phyloP scores from a whole-genome alignment of 2,113 vertebrate genomes.

The Sorex araneus region DNA sequence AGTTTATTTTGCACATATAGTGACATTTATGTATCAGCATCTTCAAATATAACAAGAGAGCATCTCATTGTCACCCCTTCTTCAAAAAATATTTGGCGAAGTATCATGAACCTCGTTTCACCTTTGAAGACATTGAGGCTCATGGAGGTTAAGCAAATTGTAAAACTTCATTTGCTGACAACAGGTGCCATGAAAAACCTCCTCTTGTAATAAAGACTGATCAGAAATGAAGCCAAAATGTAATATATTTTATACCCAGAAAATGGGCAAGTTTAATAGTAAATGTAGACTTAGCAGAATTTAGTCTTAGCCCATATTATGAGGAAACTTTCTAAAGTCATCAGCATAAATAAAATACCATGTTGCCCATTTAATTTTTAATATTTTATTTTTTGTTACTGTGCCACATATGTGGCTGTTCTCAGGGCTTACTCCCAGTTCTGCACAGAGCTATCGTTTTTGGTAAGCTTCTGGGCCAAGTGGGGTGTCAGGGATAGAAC shows the following conservation, averaged over 20 bases:
- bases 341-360: too few relatives aligned
- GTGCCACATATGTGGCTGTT: too few relatives aligned
- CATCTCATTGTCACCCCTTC: neutral
- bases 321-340: too few relatives aligned
- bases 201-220: neutral
- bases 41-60: neutral
- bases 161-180: neutral
- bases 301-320: too few relatives aligned
- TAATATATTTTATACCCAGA: neutral
- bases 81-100: neutral
- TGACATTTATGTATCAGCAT: neutral
- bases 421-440: too few relatives aligned
- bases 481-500: too few relatives aligned
- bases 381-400: too few relatives aligned
- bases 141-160: neutral
- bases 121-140: neutral
- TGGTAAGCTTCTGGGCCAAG: too few relatives aligned
- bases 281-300: too few relatives aligned
- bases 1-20: neutral
- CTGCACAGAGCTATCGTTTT: too few relatives aligned
- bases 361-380: too few relatives aligned
- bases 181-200: fast-evolving
- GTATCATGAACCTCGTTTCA: neutral
- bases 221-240: neutral
- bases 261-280: neutral